phyloP scores from a whole-genome alignment of 2,888 invertebrate genomes.

The Scrobipalpa atriplicella region DNA sequence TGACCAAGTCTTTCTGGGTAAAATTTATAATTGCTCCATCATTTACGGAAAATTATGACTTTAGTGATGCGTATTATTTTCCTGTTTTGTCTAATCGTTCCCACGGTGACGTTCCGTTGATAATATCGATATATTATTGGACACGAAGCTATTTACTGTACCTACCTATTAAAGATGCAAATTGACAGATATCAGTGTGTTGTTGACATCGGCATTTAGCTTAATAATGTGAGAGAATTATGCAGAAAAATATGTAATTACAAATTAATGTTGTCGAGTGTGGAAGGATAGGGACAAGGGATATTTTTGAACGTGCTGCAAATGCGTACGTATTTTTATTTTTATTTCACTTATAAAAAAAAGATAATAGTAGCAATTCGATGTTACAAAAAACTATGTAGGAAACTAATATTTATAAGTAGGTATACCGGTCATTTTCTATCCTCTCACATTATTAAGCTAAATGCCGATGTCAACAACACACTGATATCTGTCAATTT shows the following conservation, averaged over 20 bases:
- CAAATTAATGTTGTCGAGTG: too few species aligned
- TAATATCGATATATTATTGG: neutral
- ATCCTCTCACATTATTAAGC: neutral
- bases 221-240: neutral
- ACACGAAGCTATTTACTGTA: neutral
- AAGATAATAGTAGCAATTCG: too few species aligned
- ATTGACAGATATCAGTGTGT: neutral
- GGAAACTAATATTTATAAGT: too few species aligned
- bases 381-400: too few species aligned
- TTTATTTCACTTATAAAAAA: too few species aligned
- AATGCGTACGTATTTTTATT: too few species aligned
- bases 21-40: neutral
- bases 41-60: slow-evolving; percentile 2
- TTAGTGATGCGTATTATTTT: slow-evolving; percentile 19
- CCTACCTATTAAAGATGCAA: neutral
- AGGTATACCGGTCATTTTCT: too few species aligned
- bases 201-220: neutral
- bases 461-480: neutral
- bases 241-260: neutral
- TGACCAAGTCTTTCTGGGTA: neutral
- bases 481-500: slow-evolving; percentile 1
- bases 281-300: too few species aligned
- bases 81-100: slow-evolving; percentile 8
- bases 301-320: too few species aligned
- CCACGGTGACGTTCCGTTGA: neutral